These are phyloP conservation scores for Agrilus planipennis DNA, from an alignment of 1,140 invertebrate species.

Conservation along the genomic window DNA sequence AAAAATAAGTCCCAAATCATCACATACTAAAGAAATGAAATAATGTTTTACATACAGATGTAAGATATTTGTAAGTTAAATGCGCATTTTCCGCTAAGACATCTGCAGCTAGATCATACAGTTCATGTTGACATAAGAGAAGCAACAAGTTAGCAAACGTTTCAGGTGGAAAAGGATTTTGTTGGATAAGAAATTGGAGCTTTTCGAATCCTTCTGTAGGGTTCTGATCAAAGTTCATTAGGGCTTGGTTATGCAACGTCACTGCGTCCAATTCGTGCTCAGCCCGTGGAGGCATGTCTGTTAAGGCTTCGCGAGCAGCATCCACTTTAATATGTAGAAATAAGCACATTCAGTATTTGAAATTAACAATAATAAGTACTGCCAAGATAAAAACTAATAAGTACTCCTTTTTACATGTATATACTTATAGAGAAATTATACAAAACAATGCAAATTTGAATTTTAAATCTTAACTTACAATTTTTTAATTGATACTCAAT, in stretches of 20 bases:
- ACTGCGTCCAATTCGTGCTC: conserved; percentile 98
- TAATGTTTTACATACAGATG: conserved; percentile 50
- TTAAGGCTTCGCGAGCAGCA: conserved; percentile 83
- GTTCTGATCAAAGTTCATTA: conserved; percentile 86
- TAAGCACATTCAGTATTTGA: too few relatives aligned
- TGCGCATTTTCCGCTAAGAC: conserved; percentile 96
- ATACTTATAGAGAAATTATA: too few relatives aligned
- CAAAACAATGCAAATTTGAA: too few relatives aligned
- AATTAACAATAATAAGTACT: too few relatives aligned
- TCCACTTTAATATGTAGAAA: conserved; percentile 70
- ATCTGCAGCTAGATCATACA: conserved; percentile 95
- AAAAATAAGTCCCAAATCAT: too few relatives aligned
- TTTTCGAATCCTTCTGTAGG: conserved; percentile 94
- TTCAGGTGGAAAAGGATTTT: conserved; percentile 94
- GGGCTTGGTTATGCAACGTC: conserved; percentile 93
- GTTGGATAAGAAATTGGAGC: conserved; percentile 90
- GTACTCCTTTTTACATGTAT: too few relatives aligned
- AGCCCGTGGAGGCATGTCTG: conserved; percentile 92
- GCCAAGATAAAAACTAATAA: too few relatives aligned
- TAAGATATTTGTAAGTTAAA: conserved; percentile 92
- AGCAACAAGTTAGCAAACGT: conserved; percentile 94
- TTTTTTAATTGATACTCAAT: conserved; percentile 97
- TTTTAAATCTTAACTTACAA: too few relatives aligned
- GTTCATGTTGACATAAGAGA: conserved; percentile 94
- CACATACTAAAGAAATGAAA: conserved; percentile 3